Conservation (phyloP, 2,797 vertebrate genomes). For the Karalla daura region DNA sequence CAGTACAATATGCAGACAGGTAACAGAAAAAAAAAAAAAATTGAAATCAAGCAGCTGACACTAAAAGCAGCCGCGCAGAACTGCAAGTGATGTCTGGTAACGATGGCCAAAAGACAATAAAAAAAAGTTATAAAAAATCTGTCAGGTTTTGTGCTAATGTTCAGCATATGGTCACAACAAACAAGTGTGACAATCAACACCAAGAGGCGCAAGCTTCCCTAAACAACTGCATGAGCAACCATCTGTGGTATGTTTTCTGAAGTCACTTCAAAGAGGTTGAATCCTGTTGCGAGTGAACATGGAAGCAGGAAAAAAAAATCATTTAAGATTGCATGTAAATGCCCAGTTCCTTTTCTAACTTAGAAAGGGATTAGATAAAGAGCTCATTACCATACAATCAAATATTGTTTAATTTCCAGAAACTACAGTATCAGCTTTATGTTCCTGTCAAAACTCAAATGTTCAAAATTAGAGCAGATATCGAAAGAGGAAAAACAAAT, state of each 20-base stretch:
- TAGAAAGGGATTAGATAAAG: too few species aligned
- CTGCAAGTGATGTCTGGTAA: constrained; percentile 21
- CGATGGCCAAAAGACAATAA: constrained; percentile 24
- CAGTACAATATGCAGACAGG: constrained; percentile 16
- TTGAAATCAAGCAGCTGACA: constrained; percentile 1
- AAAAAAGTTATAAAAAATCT: constrained; percentile 34
- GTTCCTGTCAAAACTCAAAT: constrained; percentile 7
- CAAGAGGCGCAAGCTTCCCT: constrained; percentile 60
- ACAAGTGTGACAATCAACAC: constrained; percentile 53
- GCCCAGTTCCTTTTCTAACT: not conserved
- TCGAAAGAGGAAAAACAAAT: constrained; percentile 14
- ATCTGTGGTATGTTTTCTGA: constrained; percentile 56
- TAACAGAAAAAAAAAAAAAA: constrained; percentile 17
- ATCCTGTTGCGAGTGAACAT: not conserved
- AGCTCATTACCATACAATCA: not conserved
- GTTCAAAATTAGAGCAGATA: constrained; percentile 13
- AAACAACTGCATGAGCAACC: constrained; percentile 58
- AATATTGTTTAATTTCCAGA: not conserved
- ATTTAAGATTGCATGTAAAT: not conserved
- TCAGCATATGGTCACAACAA: constrained; percentile 69
- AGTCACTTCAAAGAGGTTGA: constrained; percentile 1
- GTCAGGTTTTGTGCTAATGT: constrained; percentile 50
- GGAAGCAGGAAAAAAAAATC: not conserved
- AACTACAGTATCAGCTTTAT: not conserved
- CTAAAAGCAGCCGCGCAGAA: constrained; percentile 22